Conservation (phyloP, 1,140 invertebrate species). For the Macrotrachela quadricornifera region DNA sequence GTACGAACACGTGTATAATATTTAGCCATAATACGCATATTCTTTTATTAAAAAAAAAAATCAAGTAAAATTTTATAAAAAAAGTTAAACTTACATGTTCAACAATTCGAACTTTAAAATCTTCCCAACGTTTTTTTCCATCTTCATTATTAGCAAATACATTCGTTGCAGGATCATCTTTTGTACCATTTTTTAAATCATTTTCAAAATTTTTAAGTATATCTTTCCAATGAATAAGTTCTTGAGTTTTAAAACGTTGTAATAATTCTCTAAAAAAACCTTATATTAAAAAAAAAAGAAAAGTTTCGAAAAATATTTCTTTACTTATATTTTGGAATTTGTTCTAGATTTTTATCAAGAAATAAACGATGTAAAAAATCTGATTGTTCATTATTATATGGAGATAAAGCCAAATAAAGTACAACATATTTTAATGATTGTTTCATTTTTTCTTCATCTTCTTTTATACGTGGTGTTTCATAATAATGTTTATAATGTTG, state of each 20-base stretch:
- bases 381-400: conserved; percentile 88
- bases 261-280: conserved; percentile 48
- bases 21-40: conserved; percentile 94
- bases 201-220: conserved; percentile 63
- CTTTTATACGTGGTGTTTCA: conserved; percentile 41
- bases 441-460: conserved; percentile 36
- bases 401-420: conserved; percentile 71
- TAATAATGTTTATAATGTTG: conserved; percentile 68
- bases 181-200: conserved; percentile 37
- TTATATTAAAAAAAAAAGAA: background rate
- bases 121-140: conserved; percentile 69
- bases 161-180: conserved; percentile 38
- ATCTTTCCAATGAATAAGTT: conserved; percentile 78
- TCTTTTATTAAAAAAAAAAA: conserved; percentile 22
- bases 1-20: conserved; percentile 85
- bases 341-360: conserved; percentile 67
- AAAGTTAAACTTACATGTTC: conserved; percentile 55
- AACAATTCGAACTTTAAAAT: conserved; percentile 72
- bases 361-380: conserved; percentile 79
- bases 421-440: conserved; percentile 63
- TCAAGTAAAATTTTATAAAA: background rate
- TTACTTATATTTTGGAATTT: conserved; percentile 54
- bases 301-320: background rate
- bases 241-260: conserved; percentile 73
- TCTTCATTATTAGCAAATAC: conserved; percentile 42